A percentile compares a stretch with the other conserved stretches of the same genome.
Conservation (phyloP, 2,113 vertebrate species). For the Cercocebus atys region DNA sequence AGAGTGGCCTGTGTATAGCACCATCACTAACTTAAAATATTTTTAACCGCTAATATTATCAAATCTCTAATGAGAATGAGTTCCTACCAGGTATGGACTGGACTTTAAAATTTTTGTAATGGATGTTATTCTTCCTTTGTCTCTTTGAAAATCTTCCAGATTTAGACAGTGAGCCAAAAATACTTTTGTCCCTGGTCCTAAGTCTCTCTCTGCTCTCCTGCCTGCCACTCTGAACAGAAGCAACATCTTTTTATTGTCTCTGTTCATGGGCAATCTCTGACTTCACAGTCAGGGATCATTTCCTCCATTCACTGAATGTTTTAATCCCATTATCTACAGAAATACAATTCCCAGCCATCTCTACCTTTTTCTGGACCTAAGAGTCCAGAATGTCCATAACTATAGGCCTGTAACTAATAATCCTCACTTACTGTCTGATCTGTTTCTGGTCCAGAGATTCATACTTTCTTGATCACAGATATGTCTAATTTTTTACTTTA, state of each 20-base stretch:
- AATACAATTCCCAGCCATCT: conserved; percentile 1
- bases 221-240: neutral
- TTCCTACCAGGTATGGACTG: neutral
- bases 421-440: conserved; percentile 4
- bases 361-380: conserved; percentile 7
- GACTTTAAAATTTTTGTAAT: neutral
- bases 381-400: neutral
- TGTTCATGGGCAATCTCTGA: neutral
- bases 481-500: conserved; percentile 24
- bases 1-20: neutral
- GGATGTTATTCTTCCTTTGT: neutral
- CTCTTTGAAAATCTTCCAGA: conserved; percentile 3
- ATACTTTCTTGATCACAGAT: conserved; percentile 15
- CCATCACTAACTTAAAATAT: neutral
- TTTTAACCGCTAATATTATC: neutral
- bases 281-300: conserved; percentile 16
- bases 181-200: neutral
- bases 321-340: conserved; percentile 18
- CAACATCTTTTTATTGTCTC: conserved; percentile 14
- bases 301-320: neutral
- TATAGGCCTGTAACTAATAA: neutral
- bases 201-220: neutral
- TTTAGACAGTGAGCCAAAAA: conserved; percentile 36
- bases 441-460: conserved; percentile 37
- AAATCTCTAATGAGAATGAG: conserved; percentile 44